phyloP scores from a whole-genome alignment of 1,140 invertebrate genomes.

The Drosophila baimaii region DNA sequence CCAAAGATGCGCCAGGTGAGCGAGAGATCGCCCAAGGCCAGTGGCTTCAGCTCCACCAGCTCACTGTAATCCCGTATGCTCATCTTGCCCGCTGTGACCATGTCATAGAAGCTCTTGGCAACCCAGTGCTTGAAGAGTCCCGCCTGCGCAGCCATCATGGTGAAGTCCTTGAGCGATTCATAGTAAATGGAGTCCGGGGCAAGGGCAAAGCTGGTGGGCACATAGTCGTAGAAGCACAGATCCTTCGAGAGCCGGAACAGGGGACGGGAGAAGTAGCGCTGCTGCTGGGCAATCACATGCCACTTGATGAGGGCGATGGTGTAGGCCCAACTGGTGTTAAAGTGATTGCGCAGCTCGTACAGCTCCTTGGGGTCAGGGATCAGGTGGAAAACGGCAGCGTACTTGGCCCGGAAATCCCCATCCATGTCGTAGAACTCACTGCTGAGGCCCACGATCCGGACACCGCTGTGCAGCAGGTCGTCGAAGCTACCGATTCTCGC shows the following conservation, averaged over 20 bases:
- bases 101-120: slow-evolving; percentile 50
- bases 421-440: slow-evolving; percentile 49
- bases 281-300: slow-evolving; percentile 33
- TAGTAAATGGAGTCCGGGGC: slow-evolving; percentile 48
- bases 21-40: slow-evolving; percentile 34
- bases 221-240: slow-evolving; percentile 27
- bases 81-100: slow-evolving; percentile 51
- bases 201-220: slow-evolving; percentile 33
- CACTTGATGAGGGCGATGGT: slow-evolving; percentile 51
- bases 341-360: slow-evolving; percentile 29
- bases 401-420: slow-evolving; percentile 37
- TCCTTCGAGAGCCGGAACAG: slow-evolving; percentile 47
- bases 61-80: slow-evolving; percentile 55
- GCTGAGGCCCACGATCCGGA: slow-evolving; percentile 40
- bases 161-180: slow-evolving; percentile 19
- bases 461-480: slow-evolving; percentile 22
- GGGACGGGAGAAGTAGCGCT: slow-evolving; percentile 45
- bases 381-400: slow-evolving; percentile 51
- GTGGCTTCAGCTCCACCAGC: neutral
- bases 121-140: slow-evolving; percentile 47
- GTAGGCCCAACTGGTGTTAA: slow-evolving; percentile 63
- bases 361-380: slow-evolving; percentile 24
- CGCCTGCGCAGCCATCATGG: slow-evolving; percentile 2
- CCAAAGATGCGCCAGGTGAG: slow-evolving; percentile 14
- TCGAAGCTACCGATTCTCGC: slow-evolving; percentile 43